Conservation (phyloP, 2,113 vertebrate species). For the Phrynosoma blainvillii region DNA sequence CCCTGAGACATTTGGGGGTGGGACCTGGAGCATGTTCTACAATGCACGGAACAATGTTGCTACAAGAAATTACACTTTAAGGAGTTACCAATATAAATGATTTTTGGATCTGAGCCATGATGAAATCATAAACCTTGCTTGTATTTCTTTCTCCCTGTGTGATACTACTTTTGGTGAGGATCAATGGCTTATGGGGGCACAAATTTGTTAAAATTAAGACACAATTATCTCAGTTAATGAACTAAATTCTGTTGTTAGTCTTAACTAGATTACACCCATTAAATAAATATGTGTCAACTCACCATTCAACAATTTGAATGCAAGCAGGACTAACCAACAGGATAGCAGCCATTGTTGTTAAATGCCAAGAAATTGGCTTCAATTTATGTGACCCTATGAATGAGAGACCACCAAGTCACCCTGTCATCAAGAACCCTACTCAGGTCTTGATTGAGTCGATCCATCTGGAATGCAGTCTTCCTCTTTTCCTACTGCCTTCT, state of each 20-base stretch:
- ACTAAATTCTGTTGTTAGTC: background rate
- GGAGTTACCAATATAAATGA: slow-evolving; percentile 12
- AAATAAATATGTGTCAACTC: too few relatives aligned
- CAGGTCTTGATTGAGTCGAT: too few relatives aligned
- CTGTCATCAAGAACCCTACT: too few relatives aligned
- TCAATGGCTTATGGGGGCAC: fast-evolving
- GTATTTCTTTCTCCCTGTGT: background rate
- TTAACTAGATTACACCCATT: background rate
- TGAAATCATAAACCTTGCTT: slow-evolving; percentile 6
- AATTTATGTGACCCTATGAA: too few relatives aligned
- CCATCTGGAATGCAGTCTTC: too few relatives aligned
- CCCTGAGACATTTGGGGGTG: background rate
- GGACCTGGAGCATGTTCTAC: background rate
- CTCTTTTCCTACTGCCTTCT: too few relatives aligned
- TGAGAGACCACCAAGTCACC: too few relatives aligned
- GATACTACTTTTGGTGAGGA: fast-evolving
- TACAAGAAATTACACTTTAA: slow-evolving; percentile 30
- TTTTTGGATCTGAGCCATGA: slow-evolving; percentile 1
- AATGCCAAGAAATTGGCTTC: too few relatives aligned
- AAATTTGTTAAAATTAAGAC: slow-evolving; percentile 23
- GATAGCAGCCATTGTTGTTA: too few relatives aligned
- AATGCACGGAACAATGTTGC: slow-evolving; percentile 2
- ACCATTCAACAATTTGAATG: too few relatives aligned
- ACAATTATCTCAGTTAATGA: background rate
- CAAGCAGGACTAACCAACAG: too few relatives aligned